Conservation (phyloP, 1,140 invertebrate species). For the Lamellibrachia luymesi region DNA sequence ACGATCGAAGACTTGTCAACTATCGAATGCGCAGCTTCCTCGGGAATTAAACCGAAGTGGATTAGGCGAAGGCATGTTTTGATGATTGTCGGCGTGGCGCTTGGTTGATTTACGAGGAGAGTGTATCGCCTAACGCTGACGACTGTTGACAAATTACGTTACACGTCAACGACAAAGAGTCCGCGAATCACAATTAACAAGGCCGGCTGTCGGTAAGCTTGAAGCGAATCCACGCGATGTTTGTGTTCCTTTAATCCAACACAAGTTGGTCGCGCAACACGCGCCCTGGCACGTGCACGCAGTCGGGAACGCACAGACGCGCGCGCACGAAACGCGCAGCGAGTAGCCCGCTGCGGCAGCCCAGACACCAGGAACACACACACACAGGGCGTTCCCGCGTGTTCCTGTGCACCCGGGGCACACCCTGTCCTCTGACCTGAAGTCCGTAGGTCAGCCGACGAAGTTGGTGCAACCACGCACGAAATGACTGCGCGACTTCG, state of each 20-base stretch:
- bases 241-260: not conserved
- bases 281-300: no score
- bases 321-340: no score
- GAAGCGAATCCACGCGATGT: not conserved
- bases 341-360: not conserved
- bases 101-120: not conserved
- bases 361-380: not conserved
- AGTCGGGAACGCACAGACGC: no score
- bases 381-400: no score
- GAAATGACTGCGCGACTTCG: not conserved
- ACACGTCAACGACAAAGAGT: not conserved
- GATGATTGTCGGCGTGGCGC: not conserved
- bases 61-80: not conserved
- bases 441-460: not conserved
- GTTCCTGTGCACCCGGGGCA: not conserved
- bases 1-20: slow-evolving; percentile 4
- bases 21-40: not conserved
- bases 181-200: not conserved
- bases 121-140: not conserved
- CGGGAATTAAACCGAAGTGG: not conserved
- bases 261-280: not conserved
- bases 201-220: not conserved
- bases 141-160: not conserved
- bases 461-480: not conserved
- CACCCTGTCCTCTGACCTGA: not conserved